A percentile compares a stretch with the other conserved stretches of the same genome.
Evolutionary conservation across 2,888 invertebrate genomes (phyloP).

Genomic region (Hofmannophila pseudospretella): DNA sequence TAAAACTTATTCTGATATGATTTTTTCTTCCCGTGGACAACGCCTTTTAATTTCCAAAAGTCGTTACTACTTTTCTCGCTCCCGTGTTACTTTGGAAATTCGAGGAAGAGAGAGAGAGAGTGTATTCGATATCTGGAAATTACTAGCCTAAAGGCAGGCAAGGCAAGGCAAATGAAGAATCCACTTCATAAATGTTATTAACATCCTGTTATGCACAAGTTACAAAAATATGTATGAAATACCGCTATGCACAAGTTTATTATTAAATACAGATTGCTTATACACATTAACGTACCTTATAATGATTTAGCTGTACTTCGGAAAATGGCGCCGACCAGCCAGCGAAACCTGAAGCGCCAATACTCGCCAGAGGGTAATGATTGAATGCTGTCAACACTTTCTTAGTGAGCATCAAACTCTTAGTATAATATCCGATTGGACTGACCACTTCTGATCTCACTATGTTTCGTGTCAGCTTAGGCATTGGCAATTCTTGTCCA

Average conservation of each 20-base stretch:
- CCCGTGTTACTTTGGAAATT: no score
- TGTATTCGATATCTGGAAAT: no score
- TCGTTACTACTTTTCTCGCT: no score
- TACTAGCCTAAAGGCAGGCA: no score
- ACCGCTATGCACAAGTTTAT: background rate
- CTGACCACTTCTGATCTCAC: constrained; percentile 78
- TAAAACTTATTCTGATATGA: no score
- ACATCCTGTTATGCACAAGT: no score
- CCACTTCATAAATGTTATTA: no score
- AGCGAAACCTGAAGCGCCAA: constrained; percentile 73
- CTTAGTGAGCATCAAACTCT: constrained; percentile 83
- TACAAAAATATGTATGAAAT: no score
- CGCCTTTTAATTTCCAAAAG: no score
- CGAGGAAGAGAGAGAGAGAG: no score
- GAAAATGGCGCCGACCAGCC: constrained; percentile 77
- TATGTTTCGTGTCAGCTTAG: constrained; percentile 67
- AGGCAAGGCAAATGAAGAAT: no score
- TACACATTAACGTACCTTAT: constrained; percentile 65
- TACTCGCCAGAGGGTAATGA: constrained; percentile 82
- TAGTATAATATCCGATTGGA: constrained; percentile 81
- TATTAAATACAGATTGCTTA: background rate
- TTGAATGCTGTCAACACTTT: constrained; percentile 85
- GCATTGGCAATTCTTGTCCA: constrained; percentile 39
- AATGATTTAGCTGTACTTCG: constrained; percentile 83
- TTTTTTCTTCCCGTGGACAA: no score